phyloP scores from a whole-genome alignment of 2,113 vertebrate species.

The Atherinomorus stipes region DNA sequence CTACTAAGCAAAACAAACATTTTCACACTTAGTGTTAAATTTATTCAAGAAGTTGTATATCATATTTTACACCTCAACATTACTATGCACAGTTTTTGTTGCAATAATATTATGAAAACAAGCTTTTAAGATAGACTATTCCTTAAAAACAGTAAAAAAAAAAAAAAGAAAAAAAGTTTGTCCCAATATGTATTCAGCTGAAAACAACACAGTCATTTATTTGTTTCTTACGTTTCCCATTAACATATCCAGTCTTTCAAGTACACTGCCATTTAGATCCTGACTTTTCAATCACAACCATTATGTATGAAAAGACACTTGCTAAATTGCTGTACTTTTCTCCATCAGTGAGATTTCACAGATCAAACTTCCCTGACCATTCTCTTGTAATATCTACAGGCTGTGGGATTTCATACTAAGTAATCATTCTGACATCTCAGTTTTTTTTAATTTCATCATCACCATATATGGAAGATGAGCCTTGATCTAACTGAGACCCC shows the following conservation, averaged over 20 bases:
- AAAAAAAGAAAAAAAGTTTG: slow-evolving; percentile 44
- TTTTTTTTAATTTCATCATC: slow-evolving; percentile 17
- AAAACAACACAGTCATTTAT: slow-evolving; percentile 15
- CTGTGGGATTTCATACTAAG: slow-evolving; percentile 50
- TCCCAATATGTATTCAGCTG: slow-evolving; percentile 16
- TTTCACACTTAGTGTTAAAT: slow-evolving; percentile 49
- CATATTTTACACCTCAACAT: slow-evolving; percentile 53
- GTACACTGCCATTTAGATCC: slow-evolving; percentile 7
- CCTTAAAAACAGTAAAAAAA: slow-evolving; percentile 50
- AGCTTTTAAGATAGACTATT: slow-evolving; percentile 36
- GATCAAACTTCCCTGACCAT: slow-evolving; percentile 53
- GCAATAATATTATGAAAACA: slow-evolving; percentile 48
- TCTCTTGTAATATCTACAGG: slow-evolving; percentile 38
- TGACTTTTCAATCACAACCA: slow-evolving; percentile 17
- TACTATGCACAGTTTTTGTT: slow-evolving; percentile 24
- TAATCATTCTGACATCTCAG: slow-evolving; percentile 28
- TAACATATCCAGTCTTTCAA: slow-evolving; percentile 18
- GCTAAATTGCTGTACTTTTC: slow-evolving; percentile 30
- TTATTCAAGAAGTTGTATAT: slow-evolving; percentile 45
- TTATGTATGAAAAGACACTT: slow-evolving; percentile 36
- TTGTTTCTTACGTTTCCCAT: slow-evolving; percentile 29
- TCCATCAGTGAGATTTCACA: slow-evolving; percentile 34
- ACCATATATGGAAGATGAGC: slow-evolving; percentile 22
- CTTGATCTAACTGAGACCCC: slow-evolving; percentile 4
- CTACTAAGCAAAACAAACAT: slow-evolving; percentile 53